Evolutionary conservation across 1,140 invertebrate genomes (phyloP), one percentile per base, ranked within the genome.

Genomic region (Achatina immaculata): DNA sequence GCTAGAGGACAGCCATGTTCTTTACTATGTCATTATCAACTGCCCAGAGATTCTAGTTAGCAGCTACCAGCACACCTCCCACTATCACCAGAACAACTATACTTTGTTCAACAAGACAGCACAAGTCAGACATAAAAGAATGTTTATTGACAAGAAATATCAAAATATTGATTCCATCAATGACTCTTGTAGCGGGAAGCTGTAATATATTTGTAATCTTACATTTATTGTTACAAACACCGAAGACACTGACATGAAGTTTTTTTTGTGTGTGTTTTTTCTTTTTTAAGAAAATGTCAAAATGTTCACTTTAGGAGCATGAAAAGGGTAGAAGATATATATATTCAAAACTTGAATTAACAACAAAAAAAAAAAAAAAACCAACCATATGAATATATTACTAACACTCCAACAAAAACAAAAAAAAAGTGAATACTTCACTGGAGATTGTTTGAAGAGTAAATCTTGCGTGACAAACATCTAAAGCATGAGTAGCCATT

Each of bases 151-250:
- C n/a, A n/a, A n/a, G n/a, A n/a, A n/a, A n/a, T n/a, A n/a, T n/a
- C n/a, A n/a, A n/a, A n/a, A n/a, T n/a, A n/a, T n/a, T n/a, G n/a
- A n/a, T n/a, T n/a, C n/a, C n/a, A n/a, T n/a, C n/a, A n/a, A n/a
- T n/a, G n/a, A n/a, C n/a, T n/a, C n/a, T n/a, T n/a, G n/a, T n/a
- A n/a, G n/a, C n/a, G n/a, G n/a, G n/a, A n/a, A n/a, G n/a, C n/a
- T n/a, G n/a, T n/a, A n/a, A n/a, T n/a, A 55, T 55, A 24, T 14
- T 55, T 55, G 24, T 55, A 55, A 55, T 55, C 16, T 14, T 55
- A 55, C 48, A 21, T 55, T 55, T 55, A 55, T 55, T 55, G 48
- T 55, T 55, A 55, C 48, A 55, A 55, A 55, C 48, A 55, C 48
- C 24, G 48, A 55, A 24, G 48, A 55, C 48, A 55, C 24, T 55